phyloP scores from a whole-genome alignment of 2,797 vertebrate genomes.

The Diceros bicornis region DNA sequence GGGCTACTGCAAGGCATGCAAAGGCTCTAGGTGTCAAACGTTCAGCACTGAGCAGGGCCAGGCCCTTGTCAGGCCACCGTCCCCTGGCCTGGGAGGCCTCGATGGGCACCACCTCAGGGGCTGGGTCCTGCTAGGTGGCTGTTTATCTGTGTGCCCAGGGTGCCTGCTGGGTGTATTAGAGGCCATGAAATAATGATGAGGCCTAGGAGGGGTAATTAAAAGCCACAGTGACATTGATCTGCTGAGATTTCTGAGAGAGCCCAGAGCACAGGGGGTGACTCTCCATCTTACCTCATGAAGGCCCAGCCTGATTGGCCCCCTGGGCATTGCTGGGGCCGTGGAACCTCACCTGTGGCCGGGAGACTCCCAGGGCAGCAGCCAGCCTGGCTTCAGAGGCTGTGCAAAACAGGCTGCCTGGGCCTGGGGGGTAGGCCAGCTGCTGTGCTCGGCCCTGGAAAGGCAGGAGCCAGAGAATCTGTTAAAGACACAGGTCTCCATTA shows the following conservation, averaged over 20 bases:
- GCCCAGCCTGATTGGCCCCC: slow-evolving; percentile 96
- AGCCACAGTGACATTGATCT: slow-evolving; percentile 93
- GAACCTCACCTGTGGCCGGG: slow-evolving; percentile 95
- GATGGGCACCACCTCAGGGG: neutral
- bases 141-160: slow-evolving; percentile 88
- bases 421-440: slow-evolving; percentile 84
- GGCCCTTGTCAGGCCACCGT: neutral
- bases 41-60: neutral
- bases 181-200: slow-evolving; percentile 98
- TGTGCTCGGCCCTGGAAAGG: slow-evolving; percentile 68
- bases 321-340: slow-evolving; percentile 92
- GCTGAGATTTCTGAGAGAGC: slow-evolving; percentile 95
- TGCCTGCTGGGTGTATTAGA: slow-evolving; percentile 94
- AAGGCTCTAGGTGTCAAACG: too few relatives aligned
- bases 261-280: slow-evolving; percentile 90
- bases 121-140: slow-evolving; percentile 85
- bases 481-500: slow-evolving; percentile 71
- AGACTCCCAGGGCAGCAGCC: slow-evolving; percentile 93
- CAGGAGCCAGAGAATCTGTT: neutral
- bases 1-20: fast-evolving
- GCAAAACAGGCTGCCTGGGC: slow-evolving; percentile 87
- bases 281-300: slow-evolving; percentile 93
- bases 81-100: neutral
- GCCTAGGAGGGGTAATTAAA: slow-evolving; percentile 95
- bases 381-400: slow-evolving; percentile 88